Evolutionary conservation across 2,113 vertebrate species (phyloP).

Genomic region (Etia nguti): DNA sequence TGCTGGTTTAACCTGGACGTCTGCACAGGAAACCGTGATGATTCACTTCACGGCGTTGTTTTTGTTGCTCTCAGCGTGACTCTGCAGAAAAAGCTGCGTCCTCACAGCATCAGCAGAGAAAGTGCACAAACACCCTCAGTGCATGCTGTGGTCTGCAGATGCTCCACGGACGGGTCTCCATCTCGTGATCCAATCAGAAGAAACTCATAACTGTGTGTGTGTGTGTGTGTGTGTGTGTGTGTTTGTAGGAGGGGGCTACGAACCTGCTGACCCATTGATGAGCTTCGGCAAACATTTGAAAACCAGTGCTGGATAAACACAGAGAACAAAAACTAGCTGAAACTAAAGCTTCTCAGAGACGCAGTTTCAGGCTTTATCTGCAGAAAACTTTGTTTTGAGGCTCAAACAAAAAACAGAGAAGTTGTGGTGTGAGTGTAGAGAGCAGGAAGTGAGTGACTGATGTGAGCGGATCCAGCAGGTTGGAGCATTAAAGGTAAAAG

Average conservation of each 20-base stretch:
- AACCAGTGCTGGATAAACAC: not conserved
- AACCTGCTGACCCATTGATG: not conserved
- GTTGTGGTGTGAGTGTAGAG: not conserved
- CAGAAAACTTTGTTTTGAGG: not conserved
- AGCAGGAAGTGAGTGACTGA: not conserved
- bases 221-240: not conserved
- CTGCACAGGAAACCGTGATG: not conserved
- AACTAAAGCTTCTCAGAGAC: not conserved
- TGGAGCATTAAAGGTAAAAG: not conserved
- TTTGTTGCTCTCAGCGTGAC: not conserved
- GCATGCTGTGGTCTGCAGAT: not conserved
- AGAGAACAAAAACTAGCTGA: not conserved
- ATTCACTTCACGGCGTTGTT: not conserved
- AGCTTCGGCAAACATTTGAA: not conserved
- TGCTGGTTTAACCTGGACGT: not conserved
- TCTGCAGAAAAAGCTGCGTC: not conserved
- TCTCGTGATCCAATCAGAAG: accelerated
- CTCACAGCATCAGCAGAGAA: not conserved
- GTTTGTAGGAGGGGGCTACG: not conserved
- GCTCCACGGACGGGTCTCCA: not conserved
- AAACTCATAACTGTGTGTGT: accelerated
- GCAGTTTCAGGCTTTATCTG: not conserved
- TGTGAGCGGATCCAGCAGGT: not conserved
- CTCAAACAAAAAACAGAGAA: not conserved
- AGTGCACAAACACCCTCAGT: not conserved